Percentiles rank a stretch among this genome's conserved stretches.
phyloP scores from a whole-genome alignment of 2,113 vertebrate genomes.

The Eidolon helvum region DNA sequence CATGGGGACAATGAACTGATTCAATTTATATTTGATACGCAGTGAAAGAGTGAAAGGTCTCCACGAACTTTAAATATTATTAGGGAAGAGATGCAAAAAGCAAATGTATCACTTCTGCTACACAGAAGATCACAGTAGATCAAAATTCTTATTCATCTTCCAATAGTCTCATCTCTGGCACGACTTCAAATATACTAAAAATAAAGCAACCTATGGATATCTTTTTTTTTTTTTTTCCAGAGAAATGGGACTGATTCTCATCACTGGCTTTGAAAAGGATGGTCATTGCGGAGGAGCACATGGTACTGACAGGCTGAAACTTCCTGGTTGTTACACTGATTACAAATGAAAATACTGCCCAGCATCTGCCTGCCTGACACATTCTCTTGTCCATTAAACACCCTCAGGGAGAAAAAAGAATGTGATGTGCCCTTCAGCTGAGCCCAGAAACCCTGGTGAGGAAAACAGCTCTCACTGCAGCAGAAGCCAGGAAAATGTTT shows the following conservation, averaged over 20 bases:
- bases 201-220: constrained; percentile 53
- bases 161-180: neutral
- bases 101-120: neutral
- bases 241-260: neutral
- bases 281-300: neutral
- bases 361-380: rapidly evolving
- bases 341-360: neutral
- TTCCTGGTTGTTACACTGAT: neutral
- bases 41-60: neutral
- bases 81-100: neutral
- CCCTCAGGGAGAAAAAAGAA: neutral
- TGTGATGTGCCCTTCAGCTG: neutral
- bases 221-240: constrained; percentile 39
- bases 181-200: constrained; percentile 54
- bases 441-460: neutral
- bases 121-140: constrained; percentile 46
- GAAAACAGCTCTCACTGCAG: neutral
- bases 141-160: constrained; percentile 33
- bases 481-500: neutral
- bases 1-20: neutral
- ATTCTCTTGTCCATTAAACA: neutral
- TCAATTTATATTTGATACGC: neutral
- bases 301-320: neutral
- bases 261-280: rapidly evolving
- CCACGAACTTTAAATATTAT: neutral